Base-by-base conservation (phyloP, 2,888 invertebrate species). In the Acrobasis repandana region DNA sequence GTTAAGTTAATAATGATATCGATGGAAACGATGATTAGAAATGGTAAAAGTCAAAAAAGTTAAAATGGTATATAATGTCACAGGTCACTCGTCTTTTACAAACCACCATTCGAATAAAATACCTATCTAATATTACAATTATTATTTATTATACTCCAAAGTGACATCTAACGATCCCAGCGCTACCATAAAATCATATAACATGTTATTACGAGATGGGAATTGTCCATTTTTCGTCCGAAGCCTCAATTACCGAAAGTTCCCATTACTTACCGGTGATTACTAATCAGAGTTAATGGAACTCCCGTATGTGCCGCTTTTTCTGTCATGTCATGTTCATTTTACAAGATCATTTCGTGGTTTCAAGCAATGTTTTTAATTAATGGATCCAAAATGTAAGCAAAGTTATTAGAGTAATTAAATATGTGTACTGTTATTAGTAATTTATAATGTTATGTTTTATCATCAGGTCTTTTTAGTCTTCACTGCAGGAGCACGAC, bases 241-340 rank as follows among this genome's bases (percentile, higher is more conserved):
- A 62, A 62, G 56, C 71, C 65, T 66, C 67, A 65, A 63, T 67
- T 64, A 64, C 58, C 52, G 47, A 65, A 67, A 65, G 63, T 63
- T 71, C 76, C 79, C 81, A 83, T 82, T 83, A 81, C 68, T 82
- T 83, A 81, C 68, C 68, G 63, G 67, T 78, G 79, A 85, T 83
- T 79, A 77, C 69, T 79, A 83, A 85, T 85, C 83, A 80, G 67
- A 70, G 74, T 69, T 81, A 84, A 84, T 85, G 83, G 82, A 73
- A 68, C 65, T 68, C 72, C 67, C 72, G 68, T 70, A 72, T 67
- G 43, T 58, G 66, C 63, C 60, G 67, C 62, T 64, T 65, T 79
- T 78, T 74, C 65, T 76, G 76, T 71, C 69, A 62, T 67, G 77
- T 77, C 76, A 82, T 73, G 63, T 64, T 71, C 64, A 70, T 70